Evolutionary conservation across 2,888 invertebrate genomes (phyloP).

Genomic region (Drosophila limbata): DNA sequence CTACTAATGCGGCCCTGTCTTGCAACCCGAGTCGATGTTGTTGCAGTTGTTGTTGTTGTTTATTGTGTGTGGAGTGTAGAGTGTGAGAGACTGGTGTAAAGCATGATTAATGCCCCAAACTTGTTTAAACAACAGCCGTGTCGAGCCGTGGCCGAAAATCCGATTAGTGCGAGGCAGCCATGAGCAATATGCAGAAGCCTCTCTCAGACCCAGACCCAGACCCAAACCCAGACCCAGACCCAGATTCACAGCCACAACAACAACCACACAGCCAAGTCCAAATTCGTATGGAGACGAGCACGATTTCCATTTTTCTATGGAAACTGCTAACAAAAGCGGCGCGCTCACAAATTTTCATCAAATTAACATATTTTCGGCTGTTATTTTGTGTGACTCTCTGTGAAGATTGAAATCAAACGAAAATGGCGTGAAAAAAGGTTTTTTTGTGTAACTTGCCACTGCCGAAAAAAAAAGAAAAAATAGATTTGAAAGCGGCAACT

Average conservation of each 20-base stretch:
- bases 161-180: constrained; percentile 69
- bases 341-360: constrained; percentile 71
- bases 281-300: constrained; percentile 35
- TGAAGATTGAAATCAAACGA: constrained; percentile 31
- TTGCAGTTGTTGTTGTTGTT: constrained; percentile 6
- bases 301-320: constrained; percentile 73
- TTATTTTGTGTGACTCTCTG: constrained; percentile 26
- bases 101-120: constrained; percentile 79
- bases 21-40: constrained; percentile 20
- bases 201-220: not conserved
- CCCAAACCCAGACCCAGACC: constrained; percentile 1
- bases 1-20: constrained; percentile 63
- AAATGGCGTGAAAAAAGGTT: constrained; percentile 52
- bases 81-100: constrained; percentile 63
- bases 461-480: not conserved
- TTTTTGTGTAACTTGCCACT: constrained; percentile 16
- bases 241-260: not conserved
- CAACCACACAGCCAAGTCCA: not conserved
- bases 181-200: constrained; percentile 60
- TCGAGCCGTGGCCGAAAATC: constrained; percentile 77
- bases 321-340: constrained; percentile 70
- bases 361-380: constrained; percentile 74
- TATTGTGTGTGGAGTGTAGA: constrained; percentile 11
- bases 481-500: constrained; percentile 23
- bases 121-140: constrained; percentile 76